Evolutionary conservation across 2,797 vertebrate species (phyloP).

Genomic region (Pangasius mekongensis): DNA sequence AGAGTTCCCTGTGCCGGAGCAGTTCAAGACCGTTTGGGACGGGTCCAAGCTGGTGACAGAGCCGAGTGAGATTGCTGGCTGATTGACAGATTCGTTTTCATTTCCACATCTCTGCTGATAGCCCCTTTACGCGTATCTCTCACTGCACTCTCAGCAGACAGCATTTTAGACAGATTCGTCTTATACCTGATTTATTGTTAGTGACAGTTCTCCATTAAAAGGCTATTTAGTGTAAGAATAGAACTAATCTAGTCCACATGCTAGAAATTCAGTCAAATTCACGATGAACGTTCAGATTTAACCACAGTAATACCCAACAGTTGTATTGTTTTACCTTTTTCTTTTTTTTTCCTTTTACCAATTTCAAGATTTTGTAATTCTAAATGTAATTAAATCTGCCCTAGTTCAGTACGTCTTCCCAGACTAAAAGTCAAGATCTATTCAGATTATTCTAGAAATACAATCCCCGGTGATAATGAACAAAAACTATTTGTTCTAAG

Average conservation of each 20-base stretch:
- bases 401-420: not conserved
- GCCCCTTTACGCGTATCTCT: not conserved
- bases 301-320: not conserved
- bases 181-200: not conserved
- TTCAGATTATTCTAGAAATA: not conserved
- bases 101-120: slow-evolving; percentile 33
- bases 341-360: not conserved
- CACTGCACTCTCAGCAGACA: slow-evolving; percentile 36
- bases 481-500: slow-evolving; percentile 24
- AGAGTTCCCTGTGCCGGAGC: slow-evolving; percentile 97
- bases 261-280: not conserved
- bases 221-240: slow-evolving; percentile 1
- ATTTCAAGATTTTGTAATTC: not conserved
- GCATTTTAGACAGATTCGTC: not conserved
- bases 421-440: not conserved
- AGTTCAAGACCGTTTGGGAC: slow-evolving; percentile 97
- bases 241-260: not conserved
- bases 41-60: slow-evolving; percentile 94
- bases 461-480: not conserved
- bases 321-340: not conserved
- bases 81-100: slow-evolving; percentile 58
- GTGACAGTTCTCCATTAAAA: not conserved
- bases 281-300: not conserved
- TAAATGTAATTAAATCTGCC: not conserved
- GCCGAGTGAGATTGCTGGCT: slow-evolving; percentile 93